Conservation (phyloP, 2,797 vertebrate genomes). For the Melanogrammus aeglefinus region DNA sequence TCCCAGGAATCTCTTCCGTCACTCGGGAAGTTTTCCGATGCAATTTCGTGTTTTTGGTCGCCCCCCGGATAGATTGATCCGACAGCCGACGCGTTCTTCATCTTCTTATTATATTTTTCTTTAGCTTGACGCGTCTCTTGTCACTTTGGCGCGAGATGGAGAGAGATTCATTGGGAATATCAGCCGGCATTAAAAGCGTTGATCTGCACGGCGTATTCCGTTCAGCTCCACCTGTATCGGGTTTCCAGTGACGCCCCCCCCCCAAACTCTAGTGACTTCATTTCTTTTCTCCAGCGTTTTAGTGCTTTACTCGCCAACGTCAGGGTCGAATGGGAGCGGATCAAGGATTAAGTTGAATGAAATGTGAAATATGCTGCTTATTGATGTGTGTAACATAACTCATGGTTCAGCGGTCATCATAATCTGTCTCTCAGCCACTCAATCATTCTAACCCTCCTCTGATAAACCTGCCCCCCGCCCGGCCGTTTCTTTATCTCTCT, state of each 20-base stretch:
- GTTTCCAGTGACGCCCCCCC: slow-evolving; percentile 30
- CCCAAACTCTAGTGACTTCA: slow-evolving; percentile 42
- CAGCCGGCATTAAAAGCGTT: slow-evolving; percentile 41
- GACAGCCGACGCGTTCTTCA: slow-evolving; percentile 2
- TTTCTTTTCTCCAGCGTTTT: slow-evolving; percentile 44
- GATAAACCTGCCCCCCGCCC: background rate
- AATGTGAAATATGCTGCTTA: slow-evolving; percentile 52
- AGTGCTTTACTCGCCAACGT: slow-evolving; percentile 37
- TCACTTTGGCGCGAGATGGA: slow-evolving; percentile 43
- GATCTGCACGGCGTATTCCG: slow-evolving; percentile 36
- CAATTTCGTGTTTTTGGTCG: background rate
- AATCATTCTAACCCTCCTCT: slow-evolving; percentile 24
- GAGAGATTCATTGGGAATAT: slow-evolving; percentile 40
- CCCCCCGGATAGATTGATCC: slow-evolving; percentile 43
- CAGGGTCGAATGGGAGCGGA: slow-evolving; percentile 13
- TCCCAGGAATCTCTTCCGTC: background rate
- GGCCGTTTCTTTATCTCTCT: slow-evolving; percentile 19
- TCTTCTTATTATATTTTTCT: slow-evolving; percentile 4
- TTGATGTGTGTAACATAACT: slow-evolving; percentile 53
- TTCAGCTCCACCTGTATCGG: slow-evolving; percentile 30
- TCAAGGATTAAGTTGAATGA: slow-evolving; percentile 48
- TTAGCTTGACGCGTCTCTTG: slow-evolving; percentile 25
- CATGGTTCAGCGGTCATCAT: slow-evolving; percentile 47
- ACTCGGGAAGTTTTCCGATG: background rate
- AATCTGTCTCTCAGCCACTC: slow-evolving; percentile 40